These are phyloP conservation scores for Incurvaria masculella DNA, from an alignment of 2,888 invertebrate genomes.

Conservation along the genomic window DNA sequence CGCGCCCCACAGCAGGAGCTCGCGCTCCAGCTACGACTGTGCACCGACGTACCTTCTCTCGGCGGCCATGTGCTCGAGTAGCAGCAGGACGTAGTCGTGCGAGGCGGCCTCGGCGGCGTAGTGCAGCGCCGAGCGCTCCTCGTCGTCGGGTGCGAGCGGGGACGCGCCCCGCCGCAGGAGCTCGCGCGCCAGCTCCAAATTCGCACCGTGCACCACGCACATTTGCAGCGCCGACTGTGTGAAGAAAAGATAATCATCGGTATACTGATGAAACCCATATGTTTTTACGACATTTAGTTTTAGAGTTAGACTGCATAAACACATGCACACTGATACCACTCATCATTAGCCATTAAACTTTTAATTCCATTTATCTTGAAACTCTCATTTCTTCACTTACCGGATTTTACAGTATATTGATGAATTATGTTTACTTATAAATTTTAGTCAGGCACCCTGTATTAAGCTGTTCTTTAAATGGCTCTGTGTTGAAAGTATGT, in stretches of 20 bases:
- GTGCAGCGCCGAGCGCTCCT: constrained; percentile 39
- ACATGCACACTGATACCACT: not conserved
- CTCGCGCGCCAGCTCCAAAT: constrained; percentile 22
- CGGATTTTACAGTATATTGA: too few species aligned
- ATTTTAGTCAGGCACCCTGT: not conserved
- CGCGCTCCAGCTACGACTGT: constrained; percentile 21
- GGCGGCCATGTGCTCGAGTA: constrained; percentile 22
- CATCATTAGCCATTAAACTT: too few species aligned
- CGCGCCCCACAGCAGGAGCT: constrained; percentile 37
- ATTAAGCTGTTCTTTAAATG: too few species aligned
- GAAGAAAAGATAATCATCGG: constrained; percentile 9
- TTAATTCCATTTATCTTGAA: too few species aligned
- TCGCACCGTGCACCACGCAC: constrained; percentile 27
- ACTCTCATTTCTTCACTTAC: too few species aligned
- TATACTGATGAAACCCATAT: not conserved
- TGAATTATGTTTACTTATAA: not conserved
- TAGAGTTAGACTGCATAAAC: not conserved
- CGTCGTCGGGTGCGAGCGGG: constrained; percentile 27
- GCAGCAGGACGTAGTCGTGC: constrained; percentile 20
- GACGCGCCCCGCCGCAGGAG: constrained; percentile 40
- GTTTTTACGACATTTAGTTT: not conserved
- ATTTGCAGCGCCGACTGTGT: constrained; percentile 48
- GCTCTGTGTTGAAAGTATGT: too few species aligned
- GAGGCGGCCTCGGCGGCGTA: constrained; percentile 31
- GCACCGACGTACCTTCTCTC: constrained; percentile 30